Base-by-base conservation (phyloP, 2,797 vertebrate species). In the Phoebastria nigripes region DNA sequence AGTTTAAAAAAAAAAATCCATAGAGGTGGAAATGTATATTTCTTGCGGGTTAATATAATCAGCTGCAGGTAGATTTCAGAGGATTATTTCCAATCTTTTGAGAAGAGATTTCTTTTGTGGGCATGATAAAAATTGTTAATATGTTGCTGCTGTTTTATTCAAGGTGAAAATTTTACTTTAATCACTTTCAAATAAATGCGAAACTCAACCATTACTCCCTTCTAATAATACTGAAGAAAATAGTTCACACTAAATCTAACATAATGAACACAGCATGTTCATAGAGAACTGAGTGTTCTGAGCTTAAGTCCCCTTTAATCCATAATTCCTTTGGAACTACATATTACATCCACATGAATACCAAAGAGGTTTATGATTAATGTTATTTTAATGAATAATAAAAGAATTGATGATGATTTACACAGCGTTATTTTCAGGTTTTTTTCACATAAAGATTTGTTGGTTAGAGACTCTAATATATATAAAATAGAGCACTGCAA, bases 311-410 rank as follows among this genome's bases (percentile, higher is more conserved):
- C 78, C 67, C 77, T 95, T 96, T 97, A 96, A 97, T 97, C 88
- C 89, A 95, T 97, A 97, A 97, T 97, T 97, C 94, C 91, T 98
- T 97, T 97, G 92, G 89, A 97, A 96, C 88, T 97, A 94, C 81
- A 61, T 94, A 90, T 96, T 97, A 96, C 94, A 95, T 93, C 76
- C 96, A 96, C 84, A 97, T 93, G 92, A 97, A 96, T 97, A 92
- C 94, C 92, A 97, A 97, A 97, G 72, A 97, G 96, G 91, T 95
- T 97, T 97, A 89, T 58, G 90, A 95, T 97, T 96, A 97, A 90
- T 97, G 87, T 97, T 97, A 97, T 96, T 97, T 97, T 97, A 97
- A 97, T 97, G 96, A 97, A 97, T 97, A 96, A 96, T 96, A 96
- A 96, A 96, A 96, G 87, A 96, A 84, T 88, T 97, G 95, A 94